A percentile compares a stretch with the other conserved stretches of the same genome.
phyloP scores from a whole-genome alignment of 1,140 invertebrate genomes.

The Cydia pomonella region DNA sequence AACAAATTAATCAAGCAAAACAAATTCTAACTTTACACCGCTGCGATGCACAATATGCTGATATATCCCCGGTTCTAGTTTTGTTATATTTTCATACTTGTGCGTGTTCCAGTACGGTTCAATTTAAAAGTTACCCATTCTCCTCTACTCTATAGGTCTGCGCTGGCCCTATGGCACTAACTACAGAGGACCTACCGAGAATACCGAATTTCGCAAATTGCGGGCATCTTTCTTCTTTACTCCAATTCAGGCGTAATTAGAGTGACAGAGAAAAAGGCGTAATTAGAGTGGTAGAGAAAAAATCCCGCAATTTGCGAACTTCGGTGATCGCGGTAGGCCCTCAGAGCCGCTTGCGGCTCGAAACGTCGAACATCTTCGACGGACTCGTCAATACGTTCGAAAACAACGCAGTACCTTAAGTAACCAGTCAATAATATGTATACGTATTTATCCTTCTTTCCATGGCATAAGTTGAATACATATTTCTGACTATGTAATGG shows the following conservation, averaged over 20 bases:
- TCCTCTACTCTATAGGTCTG: constrained; percentile 11
- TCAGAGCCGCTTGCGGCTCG: background rate
- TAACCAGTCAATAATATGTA: background rate
- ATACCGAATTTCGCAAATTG: too few relatives aligned
- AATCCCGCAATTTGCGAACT: too few relatives aligned
- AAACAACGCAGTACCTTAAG: background rate
- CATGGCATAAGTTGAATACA: background rate
- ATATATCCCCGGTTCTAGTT: background rate
- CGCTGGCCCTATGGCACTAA: constrained; percentile 7
- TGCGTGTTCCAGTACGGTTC: background rate
- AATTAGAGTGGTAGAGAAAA: too few relatives aligned
- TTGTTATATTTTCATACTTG: background rate
- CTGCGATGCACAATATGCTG: background rate
- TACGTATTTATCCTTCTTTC: background rate
- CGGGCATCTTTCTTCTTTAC: too few relatives aligned
- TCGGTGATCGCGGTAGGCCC: too few relatives aligned
- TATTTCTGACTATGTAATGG: background rate
- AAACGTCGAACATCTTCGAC: background rate
- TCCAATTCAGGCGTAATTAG: too few relatives aligned
- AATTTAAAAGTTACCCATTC: background rate
- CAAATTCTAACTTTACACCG: too few relatives aligned
- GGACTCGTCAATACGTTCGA: background rate
- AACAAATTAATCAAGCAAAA: too few relatives aligned
- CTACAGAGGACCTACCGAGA: too few relatives aligned
- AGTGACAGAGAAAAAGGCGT: too few relatives aligned